Evolutionary conservation across 2,797 vertebrate species (phyloP).

Genomic region (Cheracebus regulus): DNA sequence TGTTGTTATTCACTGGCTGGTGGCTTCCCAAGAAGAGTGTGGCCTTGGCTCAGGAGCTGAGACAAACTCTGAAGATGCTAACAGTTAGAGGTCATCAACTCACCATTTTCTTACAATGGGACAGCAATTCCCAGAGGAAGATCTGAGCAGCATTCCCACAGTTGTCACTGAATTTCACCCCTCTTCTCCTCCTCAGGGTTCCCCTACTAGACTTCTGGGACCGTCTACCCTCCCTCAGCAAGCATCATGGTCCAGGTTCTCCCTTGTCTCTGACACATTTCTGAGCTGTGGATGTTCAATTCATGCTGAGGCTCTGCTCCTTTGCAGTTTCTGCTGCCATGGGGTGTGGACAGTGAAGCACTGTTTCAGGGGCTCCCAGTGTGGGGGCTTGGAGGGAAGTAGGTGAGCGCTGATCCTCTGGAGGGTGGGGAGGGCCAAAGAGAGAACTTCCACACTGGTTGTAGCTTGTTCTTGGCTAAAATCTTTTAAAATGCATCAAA

Average conservation of each 20-base stretch:
- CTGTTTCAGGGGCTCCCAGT: background rate
- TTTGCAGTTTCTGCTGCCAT: background rate
- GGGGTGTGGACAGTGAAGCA: background rate
- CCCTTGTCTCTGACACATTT: background rate
- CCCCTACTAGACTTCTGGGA: background rate
- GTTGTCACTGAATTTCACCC: background rate
- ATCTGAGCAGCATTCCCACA: background rate
- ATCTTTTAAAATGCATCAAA: slow-evolving; percentile 2
- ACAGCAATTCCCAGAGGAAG: background rate
- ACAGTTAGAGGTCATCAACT: background rate
- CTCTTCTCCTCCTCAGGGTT: background rate
- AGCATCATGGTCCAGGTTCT: background rate
- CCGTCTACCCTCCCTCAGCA: background rate
- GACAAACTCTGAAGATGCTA: background rate
- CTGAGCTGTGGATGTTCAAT: background rate
- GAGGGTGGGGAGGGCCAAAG: background rate
- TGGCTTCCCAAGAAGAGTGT: background rate
- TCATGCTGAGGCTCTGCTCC: background rate
- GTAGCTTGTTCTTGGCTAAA: background rate
- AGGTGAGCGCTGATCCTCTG: background rate
- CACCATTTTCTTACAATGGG: background rate
- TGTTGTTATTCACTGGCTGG: background rate
- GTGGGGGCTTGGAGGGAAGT: background rate
- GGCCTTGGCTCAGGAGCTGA: background rate
- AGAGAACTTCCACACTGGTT: background rate